Conservation (phyloP, 2,113 vertebrate genomes). For the Passer domesticus region DNA sequence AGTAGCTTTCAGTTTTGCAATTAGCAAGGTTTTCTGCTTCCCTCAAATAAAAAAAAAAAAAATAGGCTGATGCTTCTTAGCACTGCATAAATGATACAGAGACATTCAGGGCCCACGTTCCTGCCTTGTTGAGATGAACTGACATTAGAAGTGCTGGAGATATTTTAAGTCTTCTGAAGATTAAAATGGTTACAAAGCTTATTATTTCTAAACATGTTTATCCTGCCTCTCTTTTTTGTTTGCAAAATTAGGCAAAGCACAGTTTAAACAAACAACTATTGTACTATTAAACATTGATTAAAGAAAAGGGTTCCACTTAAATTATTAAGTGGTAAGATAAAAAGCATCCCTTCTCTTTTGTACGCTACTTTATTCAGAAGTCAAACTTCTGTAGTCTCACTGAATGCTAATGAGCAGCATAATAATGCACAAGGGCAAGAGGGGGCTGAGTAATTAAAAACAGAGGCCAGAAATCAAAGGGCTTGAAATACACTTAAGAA, state of each 20-base stretch:
- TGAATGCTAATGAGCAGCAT: slow-evolving; percentile 72
- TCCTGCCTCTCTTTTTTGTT: slow-evolving; percentile 45
- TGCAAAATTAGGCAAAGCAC: slow-evolving; percentile 29
- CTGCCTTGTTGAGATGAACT: background rate
- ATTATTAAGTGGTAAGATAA: slow-evolving; percentile 71
- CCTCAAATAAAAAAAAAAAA: slow-evolving; percentile 32
- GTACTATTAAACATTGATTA: slow-evolving; percentile 67
- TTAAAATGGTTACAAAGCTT: slow-evolving; percentile 30
- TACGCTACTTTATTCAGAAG: slow-evolving; percentile 68
- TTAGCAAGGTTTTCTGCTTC: slow-evolving; percentile 60
- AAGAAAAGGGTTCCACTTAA: slow-evolving; percentile 56
- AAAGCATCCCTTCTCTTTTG: slow-evolving; percentile 65
- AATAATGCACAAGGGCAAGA: slow-evolving; percentile 71
- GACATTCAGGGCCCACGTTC: background rate
- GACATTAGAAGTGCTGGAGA: background rate
- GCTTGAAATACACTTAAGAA: slow-evolving; percentile 69
- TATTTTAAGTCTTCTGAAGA: slow-evolving; percentile 37
- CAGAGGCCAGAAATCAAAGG: slow-evolving; percentile 71
- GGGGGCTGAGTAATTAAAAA: slow-evolving; percentile 72
- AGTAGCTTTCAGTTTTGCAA: slow-evolving; percentile 66
- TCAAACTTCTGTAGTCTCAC: slow-evolving; percentile 67
- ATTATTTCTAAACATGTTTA: slow-evolving; percentile 57
- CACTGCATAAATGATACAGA: slow-evolving; percentile 6
- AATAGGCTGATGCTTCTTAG: slow-evolving; percentile 10
- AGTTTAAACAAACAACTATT: slow-evolving; percentile 61